phyloP scores from a whole-genome alignment of 2,113 vertebrate species.

The Calonectris borealis region DNA sequence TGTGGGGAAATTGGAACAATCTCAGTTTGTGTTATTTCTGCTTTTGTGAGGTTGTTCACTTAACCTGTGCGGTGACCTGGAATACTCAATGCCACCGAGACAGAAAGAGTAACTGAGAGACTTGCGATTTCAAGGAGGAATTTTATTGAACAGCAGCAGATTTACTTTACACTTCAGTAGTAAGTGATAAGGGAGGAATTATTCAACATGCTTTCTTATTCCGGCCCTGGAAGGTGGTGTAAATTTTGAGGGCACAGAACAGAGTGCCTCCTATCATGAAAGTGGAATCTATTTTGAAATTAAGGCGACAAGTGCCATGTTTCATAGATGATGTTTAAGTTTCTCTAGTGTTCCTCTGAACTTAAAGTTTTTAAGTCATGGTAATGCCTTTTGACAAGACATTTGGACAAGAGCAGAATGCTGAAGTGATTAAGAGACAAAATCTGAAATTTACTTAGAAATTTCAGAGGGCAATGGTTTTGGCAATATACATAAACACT shows the following conservation, averaged over 20 bases:
- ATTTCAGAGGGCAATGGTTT: background rate
- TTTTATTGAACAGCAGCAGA: conserved; percentile 51
- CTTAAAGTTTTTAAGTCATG: background rate
- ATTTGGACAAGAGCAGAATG: background rate
- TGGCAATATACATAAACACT: conserved; percentile 42
- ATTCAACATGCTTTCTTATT: conserved; percentile 42
- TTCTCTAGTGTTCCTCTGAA: background rate
- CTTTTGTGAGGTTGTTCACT: conserved; percentile 74
- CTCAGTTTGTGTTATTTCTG: conserved; percentile 70
- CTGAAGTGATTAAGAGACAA: conserved; percentile 27
- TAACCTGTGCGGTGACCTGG: conserved; percentile 76
- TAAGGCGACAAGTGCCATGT: conserved; percentile 4
- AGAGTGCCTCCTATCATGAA: background rate
- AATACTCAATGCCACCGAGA: conserved; percentile 54
- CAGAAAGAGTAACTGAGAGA: conserved; percentile 59
- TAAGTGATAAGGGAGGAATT: conserved; percentile 25
- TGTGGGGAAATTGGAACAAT: conserved; percentile 57
- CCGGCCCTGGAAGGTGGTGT: background rate
- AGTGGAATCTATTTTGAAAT: conserved; percentile 28
- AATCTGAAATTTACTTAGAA: conserved; percentile 42
- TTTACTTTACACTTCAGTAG: conserved; percentile 65
- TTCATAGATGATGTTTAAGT: background rate
- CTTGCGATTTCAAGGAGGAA: conserved; percentile 34
- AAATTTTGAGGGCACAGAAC: background rate
- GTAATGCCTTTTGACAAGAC: conserved; percentile 28